Evolutionary conservation across 2,888 invertebrate species (phyloP).

Genomic region (Rhyacophila evoluta): DNA sequence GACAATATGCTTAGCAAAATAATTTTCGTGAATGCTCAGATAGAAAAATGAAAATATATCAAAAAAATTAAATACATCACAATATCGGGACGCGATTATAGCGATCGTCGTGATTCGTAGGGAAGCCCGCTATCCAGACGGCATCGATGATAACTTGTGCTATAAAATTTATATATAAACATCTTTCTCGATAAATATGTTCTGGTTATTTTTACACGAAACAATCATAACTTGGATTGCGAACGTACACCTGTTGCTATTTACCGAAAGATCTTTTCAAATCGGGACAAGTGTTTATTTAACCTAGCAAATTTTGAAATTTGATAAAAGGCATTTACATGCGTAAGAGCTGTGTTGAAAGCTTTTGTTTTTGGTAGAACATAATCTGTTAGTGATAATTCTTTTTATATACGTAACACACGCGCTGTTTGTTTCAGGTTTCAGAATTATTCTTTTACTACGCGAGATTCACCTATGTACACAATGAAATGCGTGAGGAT

Average conservation of each 20-base stretch:
- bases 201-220: neutral
- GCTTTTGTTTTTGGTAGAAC: neutral
- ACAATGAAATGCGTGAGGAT: conserved; percentile 3
- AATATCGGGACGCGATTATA: no score
- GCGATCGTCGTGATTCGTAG: no score
- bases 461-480: conserved; percentile 2
- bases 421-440: neutral
- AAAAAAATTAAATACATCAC: no score
- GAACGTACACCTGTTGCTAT: neutral
- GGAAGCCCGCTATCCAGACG: no score
- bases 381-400: neutral
- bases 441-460: neutral
- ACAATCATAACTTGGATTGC: neutral
- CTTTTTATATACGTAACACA: neutral
- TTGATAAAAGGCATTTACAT: neutral
- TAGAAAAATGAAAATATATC: no score
- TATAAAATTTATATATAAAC: no score
- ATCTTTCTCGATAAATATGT: neutral
- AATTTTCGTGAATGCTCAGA: no score
- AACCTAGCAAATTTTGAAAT: neutral
- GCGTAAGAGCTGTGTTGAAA: neutral
- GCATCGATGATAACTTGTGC: no score
- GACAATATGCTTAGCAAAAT: no score
- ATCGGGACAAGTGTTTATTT: neutral
- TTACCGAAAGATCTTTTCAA: neutral